phyloP scores from a whole-genome alignment of 2,888 invertebrate genomes.

The Xylota sylvarum region DNA sequence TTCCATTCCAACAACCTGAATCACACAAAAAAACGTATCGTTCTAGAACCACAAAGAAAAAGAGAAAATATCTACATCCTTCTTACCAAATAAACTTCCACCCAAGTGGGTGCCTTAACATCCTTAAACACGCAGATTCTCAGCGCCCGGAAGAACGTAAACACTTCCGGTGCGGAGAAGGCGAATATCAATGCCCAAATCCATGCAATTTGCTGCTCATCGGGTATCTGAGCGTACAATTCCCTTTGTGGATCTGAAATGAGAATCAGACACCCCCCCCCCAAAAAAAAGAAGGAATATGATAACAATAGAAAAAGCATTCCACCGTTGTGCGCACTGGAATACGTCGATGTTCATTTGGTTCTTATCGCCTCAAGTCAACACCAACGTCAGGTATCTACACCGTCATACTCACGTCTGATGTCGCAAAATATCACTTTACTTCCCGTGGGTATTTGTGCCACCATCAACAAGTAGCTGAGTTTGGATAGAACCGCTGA shows the following conservation, averaged over 20 bases:
- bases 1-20: conserved; percentile 90
- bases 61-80: not conserved
- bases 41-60: conserved; percentile 11
- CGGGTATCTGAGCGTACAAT: conserved; percentile 87
- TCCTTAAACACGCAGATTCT: conserved; percentile 91
- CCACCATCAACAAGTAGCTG: conserved; percentile 90
- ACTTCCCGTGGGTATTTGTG: conserved; percentile 87
- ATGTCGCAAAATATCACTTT: conserved; percentile 87
- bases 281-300: not conserved
- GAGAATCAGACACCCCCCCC: not conserved
- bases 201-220: conserved; percentile 90
- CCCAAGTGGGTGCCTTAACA: conserved; percentile 86
- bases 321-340: not conserved
- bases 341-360: conserved; percentile 14
- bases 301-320: conserved; percentile 20
- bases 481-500: conserved; percentile 91
- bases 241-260: conserved; percentile 87
- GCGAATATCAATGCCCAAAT: conserved; percentile 92
- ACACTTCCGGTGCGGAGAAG: conserved; percentile 91
- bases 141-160: conserved; percentile 89
- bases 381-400: not conserved
- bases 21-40: conserved; percentile 39
- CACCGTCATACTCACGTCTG: conserved; percentile 79
- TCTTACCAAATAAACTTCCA: conserved; percentile 87
- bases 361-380: conserved; percentile 38